phyloP scores from a whole-genome alignment of 2,113 vertebrate genomes.

The Lophochroa leadbeateri region DNA sequence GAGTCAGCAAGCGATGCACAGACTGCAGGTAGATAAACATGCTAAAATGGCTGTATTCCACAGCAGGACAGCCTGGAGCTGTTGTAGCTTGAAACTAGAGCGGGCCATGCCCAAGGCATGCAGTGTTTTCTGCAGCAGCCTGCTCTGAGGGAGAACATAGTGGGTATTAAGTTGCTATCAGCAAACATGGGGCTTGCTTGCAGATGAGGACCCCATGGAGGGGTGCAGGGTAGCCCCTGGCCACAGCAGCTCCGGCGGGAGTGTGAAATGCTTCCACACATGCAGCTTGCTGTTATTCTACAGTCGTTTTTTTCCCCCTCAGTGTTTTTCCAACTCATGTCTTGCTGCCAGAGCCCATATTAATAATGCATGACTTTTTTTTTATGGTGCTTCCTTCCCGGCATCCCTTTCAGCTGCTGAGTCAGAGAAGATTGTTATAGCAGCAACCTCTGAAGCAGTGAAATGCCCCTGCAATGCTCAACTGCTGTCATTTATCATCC shows the following conservation, averaged over 20 bases:
- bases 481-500: constrained; percentile 8
- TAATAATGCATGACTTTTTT: constrained; percentile 70
- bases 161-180: rapidly evolving
- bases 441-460: constrained; percentile 44
- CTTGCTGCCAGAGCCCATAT: constrained; percentile 63
- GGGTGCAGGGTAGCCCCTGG: background rate
- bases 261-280: constrained; percentile 10
- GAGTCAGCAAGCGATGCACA: background rate
- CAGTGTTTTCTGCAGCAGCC: background rate
- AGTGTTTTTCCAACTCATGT: constrained; percentile 66
- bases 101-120: rapidly evolving
- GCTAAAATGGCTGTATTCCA: background rate
- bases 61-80: background rate
- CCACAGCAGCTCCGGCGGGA: rapidly evolving
- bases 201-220: background rate
- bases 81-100: rapidly evolving
- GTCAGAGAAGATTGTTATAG: constrained; percentile 70
- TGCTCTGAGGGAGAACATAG: rapidly evolving
- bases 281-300: background rate
- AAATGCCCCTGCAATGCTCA: constrained; percentile 47
- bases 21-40: background rate
- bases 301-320: constrained; percentile 28
- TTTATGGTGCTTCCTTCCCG: constrained; percentile 48
- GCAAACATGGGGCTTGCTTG: rapidly evolving
- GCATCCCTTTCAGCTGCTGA: constrained; percentile 69